These are phyloP conservation scores for Tipula vernalis DNA, from an alignment of 2,888 invertebrate species.

Conservation along the genomic window DNA sequence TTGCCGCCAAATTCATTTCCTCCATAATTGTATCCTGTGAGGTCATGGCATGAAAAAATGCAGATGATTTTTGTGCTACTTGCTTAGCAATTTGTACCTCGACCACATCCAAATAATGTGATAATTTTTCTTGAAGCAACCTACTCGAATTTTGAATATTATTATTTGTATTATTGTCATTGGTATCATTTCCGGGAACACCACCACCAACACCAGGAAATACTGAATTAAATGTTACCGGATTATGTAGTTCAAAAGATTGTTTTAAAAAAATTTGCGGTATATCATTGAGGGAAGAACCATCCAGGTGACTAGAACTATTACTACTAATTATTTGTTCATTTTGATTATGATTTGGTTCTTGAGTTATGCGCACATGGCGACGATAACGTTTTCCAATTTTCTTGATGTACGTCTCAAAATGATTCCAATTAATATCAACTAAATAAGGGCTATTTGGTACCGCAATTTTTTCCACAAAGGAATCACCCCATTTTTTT, in stretches of 20 bases:
- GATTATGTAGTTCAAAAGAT: constrained; percentile 64
- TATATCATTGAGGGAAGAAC: constrained; percentile 46
- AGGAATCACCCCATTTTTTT: constrained; percentile 94
- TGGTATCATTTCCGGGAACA: constrained; percentile 23
- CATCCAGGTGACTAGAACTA: constrained; percentile 15
- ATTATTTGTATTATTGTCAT: constrained; percentile 18
- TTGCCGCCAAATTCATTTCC: constrained; percentile 74
- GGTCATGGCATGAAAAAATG: constrained; percentile 96
- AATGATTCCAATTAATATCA: constrained; percentile 69
- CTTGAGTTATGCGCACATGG: constrained; percentile 39
- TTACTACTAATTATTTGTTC: constrained; percentile 15
- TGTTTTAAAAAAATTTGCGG: constrained; percentile 77
- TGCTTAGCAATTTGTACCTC: constrained; percentile 89
- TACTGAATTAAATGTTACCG: constrained; percentile 70
- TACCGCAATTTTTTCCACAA: constrained; percentile 71
- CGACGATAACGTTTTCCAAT: constrained; percentile 53
- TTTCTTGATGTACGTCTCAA: constrained; percentile 75
- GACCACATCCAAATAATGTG: constrained; percentile 88
- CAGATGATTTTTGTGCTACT: constrained; percentile 83
- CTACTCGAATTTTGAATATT: constrained; percentile 39
- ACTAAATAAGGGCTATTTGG: constrained; percentile 69
- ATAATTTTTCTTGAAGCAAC: constrained; percentile 77
- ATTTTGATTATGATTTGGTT: not conserved
- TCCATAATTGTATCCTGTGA: constrained; percentile 96
- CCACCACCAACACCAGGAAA: constrained; percentile 46